phyloP scores from a whole-genome alignment of 2,797 vertebrate genomes.

The Peromyscus nudipes region DNA sequence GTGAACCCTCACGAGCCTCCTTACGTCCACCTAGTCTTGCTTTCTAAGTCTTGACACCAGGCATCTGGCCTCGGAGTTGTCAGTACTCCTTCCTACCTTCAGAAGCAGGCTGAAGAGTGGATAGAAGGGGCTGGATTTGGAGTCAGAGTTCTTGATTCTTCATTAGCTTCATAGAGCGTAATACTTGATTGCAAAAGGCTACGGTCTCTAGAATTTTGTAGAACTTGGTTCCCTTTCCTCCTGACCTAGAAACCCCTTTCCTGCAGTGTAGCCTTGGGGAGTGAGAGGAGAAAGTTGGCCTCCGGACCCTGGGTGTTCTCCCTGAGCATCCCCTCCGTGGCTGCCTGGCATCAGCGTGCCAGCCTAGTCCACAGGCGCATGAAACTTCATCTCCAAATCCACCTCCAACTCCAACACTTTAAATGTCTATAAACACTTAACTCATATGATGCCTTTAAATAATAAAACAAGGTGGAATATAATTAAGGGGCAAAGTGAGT shows the following conservation, averaged over 20 bases:
- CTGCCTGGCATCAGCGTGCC: not conserved
- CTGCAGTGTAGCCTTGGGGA: not conserved
- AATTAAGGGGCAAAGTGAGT: slow-evolving; percentile 77
- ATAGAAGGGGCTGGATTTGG: not conserved
- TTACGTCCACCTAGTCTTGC: not conserved
- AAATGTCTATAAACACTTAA: slow-evolving; percentile 72
- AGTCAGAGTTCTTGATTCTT: not conserved
- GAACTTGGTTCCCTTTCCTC: slow-evolving; percentile 13
- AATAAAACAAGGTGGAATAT: slow-evolving; percentile 82
- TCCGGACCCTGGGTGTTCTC: not conserved
- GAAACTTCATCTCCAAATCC: slow-evolving; percentile 13
- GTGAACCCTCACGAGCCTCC: not conserved
- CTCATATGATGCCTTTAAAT: slow-evolving; percentile 74
- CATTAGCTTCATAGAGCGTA: not conserved
- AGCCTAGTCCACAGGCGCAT: not conserved
- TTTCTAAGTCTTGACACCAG: not conserved
- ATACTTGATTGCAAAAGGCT: not conserved
- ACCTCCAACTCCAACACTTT: not conserved
- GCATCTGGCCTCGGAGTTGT: not conserved
- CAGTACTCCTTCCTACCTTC: not conserved
- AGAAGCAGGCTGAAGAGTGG: not conserved
- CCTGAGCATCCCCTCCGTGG: fast-evolving
- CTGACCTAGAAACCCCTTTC: slow-evolving; percentile 70
- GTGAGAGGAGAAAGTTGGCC: not conserved
- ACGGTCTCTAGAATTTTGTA: not conserved